Percentiles rank a stretch among this genome's conserved stretches.
These are phyloP conservation scores for Drosophila fulvimacula DNA, from an alignment of 2,888 invertebrate genomes.

Conservation along the genomic window DNA sequence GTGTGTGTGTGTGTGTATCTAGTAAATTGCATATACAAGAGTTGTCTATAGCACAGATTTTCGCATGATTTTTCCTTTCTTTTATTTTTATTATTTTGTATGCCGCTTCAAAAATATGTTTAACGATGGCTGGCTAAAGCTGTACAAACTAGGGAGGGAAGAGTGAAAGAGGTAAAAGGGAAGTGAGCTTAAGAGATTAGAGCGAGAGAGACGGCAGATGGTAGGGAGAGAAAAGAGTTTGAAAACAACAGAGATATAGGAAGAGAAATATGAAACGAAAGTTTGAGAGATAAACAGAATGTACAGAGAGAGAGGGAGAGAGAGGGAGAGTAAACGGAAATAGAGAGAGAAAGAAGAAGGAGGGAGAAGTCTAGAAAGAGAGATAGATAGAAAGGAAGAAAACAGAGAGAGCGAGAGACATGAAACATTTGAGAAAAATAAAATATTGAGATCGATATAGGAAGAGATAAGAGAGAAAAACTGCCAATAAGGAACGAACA, in stretches of 20 bases:
- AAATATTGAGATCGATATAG: too few species aligned
- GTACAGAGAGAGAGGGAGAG: too few species aligned
- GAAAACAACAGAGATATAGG: neutral
- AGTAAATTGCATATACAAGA: slow-evolving; percentile 39
- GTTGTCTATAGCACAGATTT: slow-evolving; percentile 67
- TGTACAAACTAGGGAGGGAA: too few species aligned
- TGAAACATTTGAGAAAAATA: too few species aligned
- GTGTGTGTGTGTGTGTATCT: slow-evolving; percentile 33
- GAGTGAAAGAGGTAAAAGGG: neutral
- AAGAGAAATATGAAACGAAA: neutral
- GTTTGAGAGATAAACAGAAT: neutral
- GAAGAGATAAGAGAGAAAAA: too few species aligned
- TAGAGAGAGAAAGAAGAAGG: too few species aligned
- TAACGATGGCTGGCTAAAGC: neutral
- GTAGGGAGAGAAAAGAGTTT: too few species aligned
- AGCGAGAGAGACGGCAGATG: neutral
- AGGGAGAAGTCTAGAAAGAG: too few species aligned
- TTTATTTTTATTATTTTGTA: slow-evolving; percentile 8
- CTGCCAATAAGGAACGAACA: too few species aligned
- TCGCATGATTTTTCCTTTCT: slow-evolving; percentile 35
- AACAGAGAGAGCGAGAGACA: too few species aligned
- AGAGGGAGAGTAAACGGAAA: too few species aligned
- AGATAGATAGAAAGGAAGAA: too few species aligned
- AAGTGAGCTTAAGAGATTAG: neutral
- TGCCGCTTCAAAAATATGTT: slow-evolving; percentile 2